phyloP scores from a whole-genome alignment of 2,113 vertebrate genomes.

The Chaetura pelagica region DNA sequence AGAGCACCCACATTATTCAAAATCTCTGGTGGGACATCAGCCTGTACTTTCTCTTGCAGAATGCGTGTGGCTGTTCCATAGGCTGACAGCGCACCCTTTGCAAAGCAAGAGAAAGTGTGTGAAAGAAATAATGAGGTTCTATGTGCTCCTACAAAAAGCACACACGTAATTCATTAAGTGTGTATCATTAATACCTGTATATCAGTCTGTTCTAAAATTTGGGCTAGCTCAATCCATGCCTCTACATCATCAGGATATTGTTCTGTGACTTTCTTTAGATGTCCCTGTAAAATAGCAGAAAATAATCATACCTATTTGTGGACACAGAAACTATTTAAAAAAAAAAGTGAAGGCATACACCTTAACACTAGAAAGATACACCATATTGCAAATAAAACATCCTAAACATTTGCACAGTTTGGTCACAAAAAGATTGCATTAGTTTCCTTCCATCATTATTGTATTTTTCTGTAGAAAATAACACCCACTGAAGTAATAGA shows the following conservation, averaged over 20 bases:
- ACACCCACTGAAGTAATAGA: background rate
- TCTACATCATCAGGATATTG: constrained; percentile 98
- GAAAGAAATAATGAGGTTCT: background rate
- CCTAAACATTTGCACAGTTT: background rate
- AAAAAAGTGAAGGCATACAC: background rate
- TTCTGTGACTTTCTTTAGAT: constrained; percentile 97
- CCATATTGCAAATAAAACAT: background rate
- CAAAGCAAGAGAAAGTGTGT: background rate
- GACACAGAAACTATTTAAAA: background rate
- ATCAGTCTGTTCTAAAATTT: constrained; percentile 97
- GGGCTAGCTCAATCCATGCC: constrained; percentile 97
- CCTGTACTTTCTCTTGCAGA: constrained; percentile 98
- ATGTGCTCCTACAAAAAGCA: background rate
- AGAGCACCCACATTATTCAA: constrained; percentile 97
- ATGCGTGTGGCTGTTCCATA: constrained; percentile 98
- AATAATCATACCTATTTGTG: background rate
- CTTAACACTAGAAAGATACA: background rate
- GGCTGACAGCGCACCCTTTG: constrained; percentile 91
- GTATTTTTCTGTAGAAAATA: background rate
- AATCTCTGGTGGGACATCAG: constrained; percentile 97
- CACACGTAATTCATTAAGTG: background rate
- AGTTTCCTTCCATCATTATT: background rate
- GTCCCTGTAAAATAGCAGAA: constrained; percentile 81
- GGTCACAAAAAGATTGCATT: background rate
- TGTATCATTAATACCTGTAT: constrained; percentile 83